These are phyloP conservation scores for Hemithea aestivaria DNA, from an alignment of 2,888 invertebrate genomes.

Conservation along the genomic window DNA sequence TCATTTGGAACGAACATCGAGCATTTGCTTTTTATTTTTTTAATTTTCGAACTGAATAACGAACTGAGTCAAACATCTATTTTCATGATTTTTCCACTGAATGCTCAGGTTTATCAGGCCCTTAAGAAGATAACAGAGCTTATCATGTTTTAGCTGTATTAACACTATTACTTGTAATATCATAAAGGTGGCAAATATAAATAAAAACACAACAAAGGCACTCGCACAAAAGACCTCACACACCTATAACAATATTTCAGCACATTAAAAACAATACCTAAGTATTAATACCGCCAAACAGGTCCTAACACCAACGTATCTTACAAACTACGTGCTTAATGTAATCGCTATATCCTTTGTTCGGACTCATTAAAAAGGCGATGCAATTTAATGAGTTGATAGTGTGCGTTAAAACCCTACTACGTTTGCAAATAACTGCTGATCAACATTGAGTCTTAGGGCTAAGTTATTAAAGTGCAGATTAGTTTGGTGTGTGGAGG, in stretches of 20 bases:
- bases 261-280: slow-evolving; percentile 19
- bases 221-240: slow-evolving; percentile 1
- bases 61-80: no score
- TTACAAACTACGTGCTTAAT: slow-evolving; percentile 73
- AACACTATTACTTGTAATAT: no score
- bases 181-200: no score
- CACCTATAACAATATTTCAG: slow-evolving; percentile 10
- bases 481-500: slow-evolving; percentile 57
- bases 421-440: slow-evolving; percentile 69
- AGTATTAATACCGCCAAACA: slow-evolving; percentile 38
- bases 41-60: no score
- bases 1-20: no score
- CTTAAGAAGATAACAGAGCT: no score
- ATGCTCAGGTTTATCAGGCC: no score
- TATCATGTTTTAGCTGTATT: no score
- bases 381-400: slow-evolving; percentile 80
- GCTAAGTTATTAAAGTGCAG: slow-evolving; percentile 31
- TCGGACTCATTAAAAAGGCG: slow-evolving; percentile 80
- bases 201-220: neutral
- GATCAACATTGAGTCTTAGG: slow-evolving; percentile 41
- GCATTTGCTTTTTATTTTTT: no score
- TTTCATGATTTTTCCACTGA: no score
- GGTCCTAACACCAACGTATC: slow-evolving; percentile 54
- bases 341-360: slow-evolving; percentile 79
- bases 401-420: slow-evolving; percentile 77